Evolutionary conservation across 2,113 vertebrate genomes (phyloP).

Genomic region (Ammodytes marinus): DNA sequence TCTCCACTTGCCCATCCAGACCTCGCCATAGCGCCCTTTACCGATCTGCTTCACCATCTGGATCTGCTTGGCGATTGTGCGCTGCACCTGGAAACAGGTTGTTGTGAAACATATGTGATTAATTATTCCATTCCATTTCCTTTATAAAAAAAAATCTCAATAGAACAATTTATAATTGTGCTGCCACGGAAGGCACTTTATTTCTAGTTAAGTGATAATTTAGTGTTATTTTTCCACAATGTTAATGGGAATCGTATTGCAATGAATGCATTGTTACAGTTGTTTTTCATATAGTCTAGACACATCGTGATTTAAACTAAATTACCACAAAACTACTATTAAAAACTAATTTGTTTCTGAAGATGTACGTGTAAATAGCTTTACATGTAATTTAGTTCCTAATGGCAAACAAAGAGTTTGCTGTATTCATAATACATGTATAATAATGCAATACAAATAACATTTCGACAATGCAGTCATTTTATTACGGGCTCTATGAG

Average conservation of each 20-base stretch:
- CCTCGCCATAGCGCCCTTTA: conserved; percentile 98
- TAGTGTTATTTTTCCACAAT: background rate
- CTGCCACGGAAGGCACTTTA: background rate
- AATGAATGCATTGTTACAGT: too few relatives aligned
- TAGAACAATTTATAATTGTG: background rate
- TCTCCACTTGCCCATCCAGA: conserved; percentile 99
- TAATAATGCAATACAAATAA: too few relatives aligned
- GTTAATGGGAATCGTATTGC: background rate
- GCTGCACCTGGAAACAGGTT: conserved; percentile 89
- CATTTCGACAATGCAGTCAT: background rate
- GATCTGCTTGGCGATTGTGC: conserved; percentile 98
- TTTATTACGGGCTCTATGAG: background rate
- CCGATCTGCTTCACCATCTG: conserved; percentile 99
- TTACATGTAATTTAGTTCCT: too few relatives aligned
- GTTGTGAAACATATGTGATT: background rate
- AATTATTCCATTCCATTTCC: background rate
- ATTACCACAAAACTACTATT: too few relatives aligned
- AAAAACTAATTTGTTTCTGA: too few relatives aligned
- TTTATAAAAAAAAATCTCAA: background rate
- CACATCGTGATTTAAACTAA: too few relatives aligned
- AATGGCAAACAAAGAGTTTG: too few relatives aligned
- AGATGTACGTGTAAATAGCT: too few relatives aligned
- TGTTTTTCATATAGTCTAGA: too few relatives aligned
- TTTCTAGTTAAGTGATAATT: background rate
- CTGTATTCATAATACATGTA: too few relatives aligned